Conservation (phyloP, 2,797 vertebrate genomes). For the Coluber constrictor region DNA sequence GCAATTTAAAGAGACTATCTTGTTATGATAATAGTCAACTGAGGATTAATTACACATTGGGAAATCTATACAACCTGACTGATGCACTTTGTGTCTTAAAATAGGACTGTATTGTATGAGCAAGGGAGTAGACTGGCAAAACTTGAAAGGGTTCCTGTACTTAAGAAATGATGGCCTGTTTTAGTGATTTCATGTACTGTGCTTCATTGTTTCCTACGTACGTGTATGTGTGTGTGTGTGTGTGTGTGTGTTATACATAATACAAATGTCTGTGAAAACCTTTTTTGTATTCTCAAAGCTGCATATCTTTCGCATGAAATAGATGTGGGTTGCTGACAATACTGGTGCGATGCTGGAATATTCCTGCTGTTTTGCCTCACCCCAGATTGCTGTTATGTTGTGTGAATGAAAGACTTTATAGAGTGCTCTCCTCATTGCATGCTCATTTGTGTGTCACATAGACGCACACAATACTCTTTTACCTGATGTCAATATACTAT, state of each 20-base stretch:
- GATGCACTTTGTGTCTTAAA: background rate
- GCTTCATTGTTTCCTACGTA: background rate
- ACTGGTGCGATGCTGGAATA: background rate
- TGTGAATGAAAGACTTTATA: background rate
- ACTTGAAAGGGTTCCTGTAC: background rate
- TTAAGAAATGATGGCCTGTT: background rate
- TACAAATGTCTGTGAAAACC: background rate
- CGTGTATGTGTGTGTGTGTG: background rate
- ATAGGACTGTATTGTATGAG: background rate
- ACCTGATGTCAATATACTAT: background rate
- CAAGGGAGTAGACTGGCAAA: background rate
- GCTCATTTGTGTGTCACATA: background rate
- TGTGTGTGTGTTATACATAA: background rate
- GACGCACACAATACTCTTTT: background rate
- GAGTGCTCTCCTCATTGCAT: background rate
- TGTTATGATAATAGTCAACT: background rate
- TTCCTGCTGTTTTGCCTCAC: background rate
- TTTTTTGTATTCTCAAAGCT: background rate
- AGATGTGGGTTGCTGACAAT: too few relatives aligned
- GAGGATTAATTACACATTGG: background rate
- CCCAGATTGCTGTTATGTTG: background rate
- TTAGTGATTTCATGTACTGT: background rate
- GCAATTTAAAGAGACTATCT: background rate
- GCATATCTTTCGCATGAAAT: background rate
- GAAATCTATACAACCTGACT: background rate